Evolutionary conservation across 1,140 invertebrate species (phyloP), one percentile per base, ranked within the genome.

Genomic region (Hyles euphorbiae): DNA sequence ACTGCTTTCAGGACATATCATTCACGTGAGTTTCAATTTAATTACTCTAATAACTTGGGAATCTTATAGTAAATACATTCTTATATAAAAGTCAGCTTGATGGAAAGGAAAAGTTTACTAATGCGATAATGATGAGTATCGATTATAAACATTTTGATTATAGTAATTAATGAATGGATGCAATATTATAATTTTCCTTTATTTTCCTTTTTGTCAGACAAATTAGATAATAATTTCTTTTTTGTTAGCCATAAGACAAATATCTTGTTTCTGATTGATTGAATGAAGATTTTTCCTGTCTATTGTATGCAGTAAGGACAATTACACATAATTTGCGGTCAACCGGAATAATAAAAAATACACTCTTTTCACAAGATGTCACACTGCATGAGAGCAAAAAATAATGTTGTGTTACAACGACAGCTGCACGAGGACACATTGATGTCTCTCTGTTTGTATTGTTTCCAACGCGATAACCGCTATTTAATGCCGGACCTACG

Each of bases 21-120:
- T 62, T 70, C 65, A 76, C 75, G 78, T 70, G 66, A 76, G 74
- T 80, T 67, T 11, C 6, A 11, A 22, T 22, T 22, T 22, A 22
- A 22, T 22, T 53, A 7, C 10, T 10, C n/a, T 7, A 52, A 3
- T 34, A 34, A 34, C 4, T 33, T 52, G 22, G 22, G n/a, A 43
- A 11, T 44, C 3, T 54, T 44, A 22, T 22, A 11, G 3, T 44
- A 53, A 43, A n/a, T 34, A 5, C n/a, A 36, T 22, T 22, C 22
- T 22, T 22, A 22, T 22, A 22, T 22, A 22, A 22, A 22, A 22
- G 22, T 22, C 22, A 22, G 22, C 22, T 22, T 22, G 2, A 22
- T 22, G 22, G 2, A 22, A 22, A 22, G 1, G 22, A 22, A 22
- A 22, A 22, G 22, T 22, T 22, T 22, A 22, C 22, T 22, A 22